phyloP scores from a whole-genome alignment of 2,797 vertebrate species.

The Coendou prehensilis region DNA sequence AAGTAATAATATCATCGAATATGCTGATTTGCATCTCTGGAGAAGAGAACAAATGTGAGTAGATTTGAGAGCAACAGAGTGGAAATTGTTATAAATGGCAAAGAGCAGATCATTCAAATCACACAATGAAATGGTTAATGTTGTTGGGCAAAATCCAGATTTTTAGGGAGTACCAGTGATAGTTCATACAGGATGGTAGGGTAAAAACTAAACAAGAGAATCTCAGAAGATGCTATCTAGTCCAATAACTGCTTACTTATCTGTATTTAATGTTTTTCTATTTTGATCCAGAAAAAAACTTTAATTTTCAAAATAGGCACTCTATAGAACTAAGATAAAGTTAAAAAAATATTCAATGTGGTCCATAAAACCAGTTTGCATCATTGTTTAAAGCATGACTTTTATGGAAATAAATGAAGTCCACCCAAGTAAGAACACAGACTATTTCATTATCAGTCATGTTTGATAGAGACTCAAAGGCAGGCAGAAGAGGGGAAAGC shows the following conservation, averaged over 20 bases:
- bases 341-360: not conserved
- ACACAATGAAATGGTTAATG: not conserved
- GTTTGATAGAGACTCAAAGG: not conserved
- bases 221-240: not conserved
- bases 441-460: not conserved
- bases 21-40: not conserved
- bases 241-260: slow-evolving; percentile 67
- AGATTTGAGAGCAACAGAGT: not conserved
- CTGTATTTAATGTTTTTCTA: slow-evolving; percentile 31
- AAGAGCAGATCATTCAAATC: not conserved
- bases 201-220: not conserved
- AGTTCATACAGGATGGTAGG: not conserved
- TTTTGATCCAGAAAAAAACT: slow-evolving; percentile 11
- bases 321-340: slow-evolving; percentile 55
- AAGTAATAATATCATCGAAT: not conserved
- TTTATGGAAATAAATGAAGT: slow-evolving; percentile 31
- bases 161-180: not conserved
- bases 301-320: slow-evolving; percentile 64
- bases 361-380: not conserved
- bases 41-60: not conserved
- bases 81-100: not conserved
- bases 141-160: not conserved
- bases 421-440: not conserved
- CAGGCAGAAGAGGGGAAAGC: not conserved
- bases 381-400: slow-evolving; percentile 47